phyloP scores from a whole-genome alignment of 2,888 invertebrate species.

The Lasioglossum vierecki region DNA sequence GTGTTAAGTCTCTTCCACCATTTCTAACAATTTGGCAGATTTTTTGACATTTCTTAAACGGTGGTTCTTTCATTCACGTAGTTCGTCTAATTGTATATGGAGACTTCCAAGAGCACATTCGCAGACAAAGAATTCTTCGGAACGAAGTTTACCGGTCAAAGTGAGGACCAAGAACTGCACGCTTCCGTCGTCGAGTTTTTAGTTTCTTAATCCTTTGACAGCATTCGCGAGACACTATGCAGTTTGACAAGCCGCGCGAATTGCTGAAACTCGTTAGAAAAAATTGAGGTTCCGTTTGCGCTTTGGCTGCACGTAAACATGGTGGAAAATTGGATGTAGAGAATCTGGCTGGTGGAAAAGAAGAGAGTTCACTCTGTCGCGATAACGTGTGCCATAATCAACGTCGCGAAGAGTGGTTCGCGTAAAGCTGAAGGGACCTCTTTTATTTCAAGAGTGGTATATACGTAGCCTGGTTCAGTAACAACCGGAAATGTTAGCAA shows the following conservation, averaged over 20 bases:
- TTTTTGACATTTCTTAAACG: not conserved
- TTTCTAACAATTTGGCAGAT: not conserved
- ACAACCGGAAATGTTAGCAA: not conserved
- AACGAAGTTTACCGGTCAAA: not conserved
- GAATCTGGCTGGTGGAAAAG: not conserved
- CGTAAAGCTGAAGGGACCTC: not conserved
- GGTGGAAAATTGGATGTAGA: not conserved
- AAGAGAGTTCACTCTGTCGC: not conserved
- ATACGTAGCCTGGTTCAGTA: not conserved
- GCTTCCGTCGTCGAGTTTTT: not conserved
- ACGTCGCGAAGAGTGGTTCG: not conserved
- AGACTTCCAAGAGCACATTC: not conserved
- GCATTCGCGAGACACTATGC: not conserved
- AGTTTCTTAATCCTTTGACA: not conserved
- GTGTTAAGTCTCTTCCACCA: not conserved
- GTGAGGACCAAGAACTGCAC: not conserved
- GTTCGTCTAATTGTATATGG: too few relatives aligned
- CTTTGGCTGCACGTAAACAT: not conserved
- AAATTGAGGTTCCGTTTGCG: conserved; percentile 1
- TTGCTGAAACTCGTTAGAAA: not conserved
- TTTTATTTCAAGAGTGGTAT: not conserved
- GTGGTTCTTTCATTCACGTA: not conserved
- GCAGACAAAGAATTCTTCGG: not conserved
- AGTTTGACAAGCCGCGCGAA: not conserved
- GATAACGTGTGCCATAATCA: not conserved